Base-by-base conservation (phyloP, 2,113 vertebrate species). In the Bostrychus sinensis region DNA sequence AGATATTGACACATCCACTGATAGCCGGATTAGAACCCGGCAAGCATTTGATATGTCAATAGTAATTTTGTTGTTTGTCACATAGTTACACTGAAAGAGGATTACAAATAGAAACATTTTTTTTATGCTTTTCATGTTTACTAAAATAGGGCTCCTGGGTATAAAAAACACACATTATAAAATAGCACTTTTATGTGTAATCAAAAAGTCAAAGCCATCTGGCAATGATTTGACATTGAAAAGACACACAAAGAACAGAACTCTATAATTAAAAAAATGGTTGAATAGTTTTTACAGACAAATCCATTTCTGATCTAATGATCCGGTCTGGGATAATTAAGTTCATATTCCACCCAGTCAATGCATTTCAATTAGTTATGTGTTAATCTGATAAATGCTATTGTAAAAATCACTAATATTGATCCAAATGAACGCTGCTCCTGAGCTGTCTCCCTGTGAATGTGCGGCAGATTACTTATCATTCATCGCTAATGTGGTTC, bases 381-480 rank as follows among this genome's bases (percentile, higher is more conserved):
- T 72, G n/a, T 1, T 43, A 9, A 32, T 28, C n/a, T 51, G 28
- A 58, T 20, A 8, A 54, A 55, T 66, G 19, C 25, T n/a, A 17
- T 28, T 25, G 22, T 48, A 0, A 41, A 34, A 55, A 39, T 36
- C 11, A 1, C 6, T 22, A 51, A 39, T 36, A 41, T 46, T 42
- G 12, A 41, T 28, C 50, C 36, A 19, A 50, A 3, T 1, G 1
- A 56, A 32, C 37, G 19, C 22, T 28, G 5, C 36, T 2, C 23
- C 43, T 65, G 38, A 42, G 50, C 7, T 34, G 25, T 50, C 70
- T 56, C 25, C 25, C 70, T 45, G 65, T 70, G 68, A 64, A 56
- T 69, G 48, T 74, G 48, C n/a, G 5, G 23, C 14, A 46, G 76
- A 77, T 82, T 76, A 64, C 56, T 67, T 64, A 50, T 61, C 38